Evolutionary conservation across 2,888 invertebrate genomes (phyloP).

Genomic region (Drosophila anomelani): DNA sequence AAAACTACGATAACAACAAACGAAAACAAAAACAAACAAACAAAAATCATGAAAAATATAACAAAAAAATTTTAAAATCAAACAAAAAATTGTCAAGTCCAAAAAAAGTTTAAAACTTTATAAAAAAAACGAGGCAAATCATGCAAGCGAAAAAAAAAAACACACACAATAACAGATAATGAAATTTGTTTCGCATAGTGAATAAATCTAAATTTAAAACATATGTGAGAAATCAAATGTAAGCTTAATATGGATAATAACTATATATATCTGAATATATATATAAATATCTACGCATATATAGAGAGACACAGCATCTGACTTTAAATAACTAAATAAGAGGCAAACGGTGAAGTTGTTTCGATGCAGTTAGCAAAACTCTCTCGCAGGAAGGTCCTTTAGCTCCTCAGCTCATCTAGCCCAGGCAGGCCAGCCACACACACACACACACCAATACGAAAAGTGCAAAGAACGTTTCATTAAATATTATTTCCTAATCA

Average conservation of each 20-base stretch:
- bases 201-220: constrained; percentile 64
- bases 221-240: constrained; percentile 75
- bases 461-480: constrained; percentile 61
- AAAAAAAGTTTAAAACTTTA: constrained; percentile 73
- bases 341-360: constrained; percentile 46
- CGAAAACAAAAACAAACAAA: constrained; percentile 28
- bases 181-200: constrained; percentile 75
- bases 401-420: constrained; percentile 55
- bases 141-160: constrained; percentile 51
- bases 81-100: constrained; percentile 47
- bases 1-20: constrained; percentile 42
- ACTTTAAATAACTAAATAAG: constrained; percentile 47
- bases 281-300: constrained; percentile 44
- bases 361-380: constrained; percentile 63
- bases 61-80: constrained; percentile 46
- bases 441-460: constrained; percentile 39
- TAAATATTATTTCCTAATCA: constrained; percentile 51
- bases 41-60: constrained; percentile 37
- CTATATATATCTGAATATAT: constrained; percentile 60
- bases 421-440: constrained; percentile 34
- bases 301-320: constrained; percentile 43
- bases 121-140: constrained; percentile 49
- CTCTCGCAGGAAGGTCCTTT: constrained; percentile 33
- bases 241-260: constrained; percentile 76
- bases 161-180: constrained; percentile 46